phyloP scores from a whole-genome alignment of 2,797 vertebrate species.

The Craterocephalus amniculus region DNA sequence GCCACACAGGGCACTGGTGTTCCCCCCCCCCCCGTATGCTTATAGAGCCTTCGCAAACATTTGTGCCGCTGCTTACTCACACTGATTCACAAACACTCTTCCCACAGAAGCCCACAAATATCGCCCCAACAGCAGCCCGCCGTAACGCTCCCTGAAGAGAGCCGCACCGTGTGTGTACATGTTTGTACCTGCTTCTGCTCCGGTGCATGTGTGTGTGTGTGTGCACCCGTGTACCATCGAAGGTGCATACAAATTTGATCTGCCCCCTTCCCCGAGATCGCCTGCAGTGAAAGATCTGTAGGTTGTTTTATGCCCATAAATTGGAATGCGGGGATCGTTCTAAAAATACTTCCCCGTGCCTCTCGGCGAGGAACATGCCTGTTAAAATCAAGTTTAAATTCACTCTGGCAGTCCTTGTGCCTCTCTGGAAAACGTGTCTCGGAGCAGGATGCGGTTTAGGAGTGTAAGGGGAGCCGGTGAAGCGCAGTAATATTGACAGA shows the following conservation, averaged over 20 bases:
- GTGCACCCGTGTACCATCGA: conserved; percentile 45
- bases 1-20: conserved; percentile 72
- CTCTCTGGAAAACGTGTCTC: conserved; percentile 79
- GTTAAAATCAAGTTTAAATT: conserved; percentile 87
- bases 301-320: conserved; percentile 85
- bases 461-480: conserved; percentile 78
- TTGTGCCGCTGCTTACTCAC: conserved; percentile 78
- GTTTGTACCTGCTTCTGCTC: conserved; percentile 51
- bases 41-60: conserved; percentile 79
- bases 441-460: conserved; percentile 76
- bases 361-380: conserved; percentile 83
- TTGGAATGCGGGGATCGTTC: conserved; percentile 82
- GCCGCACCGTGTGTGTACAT: conserved; percentile 62
- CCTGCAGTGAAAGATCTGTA: conserved; percentile 79
- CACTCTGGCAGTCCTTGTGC: conserved; percentile 83
- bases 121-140: conserved; percentile 73
- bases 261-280: conserved; percentile 70
- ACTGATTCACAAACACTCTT: conserved; percentile 80
- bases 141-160: conserved; percentile 71
- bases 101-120: conserved; percentile 77
- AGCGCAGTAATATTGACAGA: conserved; percentile 82
- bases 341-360: conserved; percentile 85
- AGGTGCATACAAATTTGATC: conserved; percentile 80
- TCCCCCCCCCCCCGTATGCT: conserved; percentile 61
- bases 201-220: conserved; percentile 36